Conservation (phyloP, 2,888 invertebrate species). For the Micropterix aruncella region DNA sequence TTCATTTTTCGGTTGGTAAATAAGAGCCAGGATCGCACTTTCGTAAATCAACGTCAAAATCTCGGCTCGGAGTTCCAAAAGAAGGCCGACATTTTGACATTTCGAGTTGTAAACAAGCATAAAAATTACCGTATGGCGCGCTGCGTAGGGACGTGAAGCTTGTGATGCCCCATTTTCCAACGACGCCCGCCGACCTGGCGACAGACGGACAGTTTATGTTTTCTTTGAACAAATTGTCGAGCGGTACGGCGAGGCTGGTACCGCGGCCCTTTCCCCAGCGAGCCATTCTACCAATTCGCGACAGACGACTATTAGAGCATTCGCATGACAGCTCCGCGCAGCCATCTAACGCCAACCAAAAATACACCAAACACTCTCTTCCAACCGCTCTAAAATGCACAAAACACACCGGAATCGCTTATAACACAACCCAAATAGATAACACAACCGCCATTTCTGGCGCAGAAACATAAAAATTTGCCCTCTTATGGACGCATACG, state of each 20-base stretch:
- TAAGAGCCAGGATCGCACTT: no score
- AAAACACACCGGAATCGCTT: no score
- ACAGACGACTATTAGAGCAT: no score
- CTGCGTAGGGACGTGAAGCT: conserved; percentile 84
- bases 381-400: no score
- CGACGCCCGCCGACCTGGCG: conserved; percentile 78
- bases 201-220: conserved; percentile 81
- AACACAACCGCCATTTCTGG: conserved; percentile 43
- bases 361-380: no score
- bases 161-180: conserved; percentile 90
- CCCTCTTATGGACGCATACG: conserved; percentile 6
- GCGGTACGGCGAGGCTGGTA: conserved; percentile 45
- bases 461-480: conserved; percentile 11
- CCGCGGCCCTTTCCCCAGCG: conserved; percentile 48
- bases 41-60: no score
- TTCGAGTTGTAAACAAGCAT: no score
- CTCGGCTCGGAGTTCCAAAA: no score
- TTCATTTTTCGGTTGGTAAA: no score
- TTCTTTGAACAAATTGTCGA: conserved; percentile 50
- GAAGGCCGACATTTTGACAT: no score
- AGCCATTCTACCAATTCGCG: conserved; percentile 44
- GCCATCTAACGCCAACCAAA: not conserved
- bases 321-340: no score
- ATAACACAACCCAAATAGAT: conserved; percentile 32
- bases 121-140: conserved; percentile 52